A percentile compares a stretch with the other conserved stretches of the same genome.
phyloP scores from a whole-genome alignment of 2,113 vertebrate species.

The Petrocephalus microphthalmus region DNA sequence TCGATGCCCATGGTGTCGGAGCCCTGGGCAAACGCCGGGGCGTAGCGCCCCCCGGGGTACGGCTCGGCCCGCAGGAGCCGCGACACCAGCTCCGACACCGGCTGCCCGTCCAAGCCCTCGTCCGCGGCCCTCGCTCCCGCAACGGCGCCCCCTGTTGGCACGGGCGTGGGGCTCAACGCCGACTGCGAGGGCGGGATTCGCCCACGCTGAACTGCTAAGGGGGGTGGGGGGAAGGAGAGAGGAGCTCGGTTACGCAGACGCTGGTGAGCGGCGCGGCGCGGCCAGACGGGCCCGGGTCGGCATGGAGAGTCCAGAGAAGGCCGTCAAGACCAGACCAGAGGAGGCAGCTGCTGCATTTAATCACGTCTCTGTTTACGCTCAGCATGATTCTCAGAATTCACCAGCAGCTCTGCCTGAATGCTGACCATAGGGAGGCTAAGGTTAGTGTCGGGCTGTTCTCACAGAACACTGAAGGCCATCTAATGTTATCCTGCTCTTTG shows the following conservation, averaged over 20 bases:
- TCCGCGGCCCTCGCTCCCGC: conserved; percentile 42
- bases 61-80: conserved; percentile 90
- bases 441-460: neutral
- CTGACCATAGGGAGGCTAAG: neutral
- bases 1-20: conserved; percentile 82
- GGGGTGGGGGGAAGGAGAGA: neutral
- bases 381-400: neutral
- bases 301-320: neutral
- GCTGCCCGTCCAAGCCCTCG: conserved; percentile 82
- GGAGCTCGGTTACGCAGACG: conserved; percentile 21
- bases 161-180: conserved; percentile 73
- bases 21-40: conserved; percentile 64
- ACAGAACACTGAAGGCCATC: neutral
- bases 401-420: neutral
- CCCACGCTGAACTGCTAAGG: conserved; percentile 82
- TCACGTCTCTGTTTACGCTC: neutral
- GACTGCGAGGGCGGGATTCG: conserved; percentile 82
- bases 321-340: neutral
- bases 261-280: too few species aligned
- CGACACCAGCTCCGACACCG: conserved; percentile 85
- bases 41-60: conserved; percentile 78
- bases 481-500: neutral
- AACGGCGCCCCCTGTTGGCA: conserved; percentile 43
- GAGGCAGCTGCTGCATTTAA: neutral
- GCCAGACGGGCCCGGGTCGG: neutral